Conservation (phyloP, 2,888 invertebrate genomes). For the Nipponacmea schrenckii region DNA sequence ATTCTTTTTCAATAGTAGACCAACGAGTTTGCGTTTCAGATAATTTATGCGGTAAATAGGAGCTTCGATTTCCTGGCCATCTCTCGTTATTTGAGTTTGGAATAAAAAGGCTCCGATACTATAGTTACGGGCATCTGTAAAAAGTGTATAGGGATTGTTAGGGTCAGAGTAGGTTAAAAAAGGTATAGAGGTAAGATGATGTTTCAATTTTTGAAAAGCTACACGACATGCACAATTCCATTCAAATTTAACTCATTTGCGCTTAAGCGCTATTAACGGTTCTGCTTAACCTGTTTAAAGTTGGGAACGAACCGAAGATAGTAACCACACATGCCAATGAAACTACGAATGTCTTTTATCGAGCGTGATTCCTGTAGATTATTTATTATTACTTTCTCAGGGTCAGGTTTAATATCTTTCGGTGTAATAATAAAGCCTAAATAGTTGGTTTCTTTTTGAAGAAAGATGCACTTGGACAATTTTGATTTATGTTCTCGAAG, state of each 20-base stretch:
- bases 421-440: not conserved
- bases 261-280: slow-evolving; percentile 7
- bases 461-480: slow-evolving; percentile 11
- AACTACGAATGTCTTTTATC: not conserved
- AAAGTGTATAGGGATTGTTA: slow-evolving; percentile 9
- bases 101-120: slow-evolving; percentile 10
- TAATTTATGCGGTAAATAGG: slow-evolving; percentile 11
- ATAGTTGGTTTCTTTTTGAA: not conserved
- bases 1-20: slow-evolving; percentile 17
- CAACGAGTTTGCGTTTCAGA: slow-evolving; percentile 9
- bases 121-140: slow-evolving; percentile 8
- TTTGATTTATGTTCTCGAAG: slow-evolving; percentile 1
- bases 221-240: not conserved
- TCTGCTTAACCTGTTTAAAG: slow-evolving; percentile 5
- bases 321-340: slow-evolving; percentile 13
- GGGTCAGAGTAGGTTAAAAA: slow-evolving; percentile 13
- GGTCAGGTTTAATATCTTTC: slow-evolving; percentile 1
- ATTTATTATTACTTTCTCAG: not conserved
- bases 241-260: not conserved
- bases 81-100: not conserved
- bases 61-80: not conserved
- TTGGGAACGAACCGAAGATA: not conserved
- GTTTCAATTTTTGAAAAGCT: slow-evolving; percentile 10
- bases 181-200: slow-evolving; percentile 20
- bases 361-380: not conserved